Base-by-base conservation (phyloP, 2,888 invertebrate species). In the Synanthedon tipuliformis region DNA sequence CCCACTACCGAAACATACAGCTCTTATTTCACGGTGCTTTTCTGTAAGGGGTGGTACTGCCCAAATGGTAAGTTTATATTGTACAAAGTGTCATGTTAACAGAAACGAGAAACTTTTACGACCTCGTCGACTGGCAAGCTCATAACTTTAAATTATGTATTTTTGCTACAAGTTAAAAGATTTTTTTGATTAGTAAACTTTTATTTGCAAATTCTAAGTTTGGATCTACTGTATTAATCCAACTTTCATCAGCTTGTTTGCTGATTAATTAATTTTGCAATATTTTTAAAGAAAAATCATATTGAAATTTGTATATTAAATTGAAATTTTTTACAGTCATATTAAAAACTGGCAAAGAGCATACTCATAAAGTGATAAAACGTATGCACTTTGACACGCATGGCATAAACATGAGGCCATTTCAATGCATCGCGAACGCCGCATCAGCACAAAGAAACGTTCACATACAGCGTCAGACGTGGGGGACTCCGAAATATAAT, bases 401-500 rank as follows among this genome's bases (percentile, higher is more conserved):
- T 60, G 54, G 57, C 54, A 55, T 56, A 59, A 51, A 56, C 53
- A 54, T 50, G 13, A 53, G 55, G 53, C 54, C 54, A 60, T 62
- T 61, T 59, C 54, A 64, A 66, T 61, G 59, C 59, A 52, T 54
- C 53, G 51, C 55, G 56, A 54, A 52, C 48, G 53, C 56, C 56
- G 58, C 55, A 55, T 63, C 59, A 61, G 56, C 57, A 59, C 60
- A 51, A 49, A 52, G 40, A 45, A 15, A 54, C 51, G 61, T 64
- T 66, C 56, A 63, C n/a, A n/a, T n/a, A n/a, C 64, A 62, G 62
- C 55, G 56, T 54, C 55, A 51, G 54, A 59, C 60, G 53, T 16
- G 55, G 54, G 34, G 59, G 58, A 64, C 61, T 61, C 64, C 65
- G 63, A 75, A 75, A 75, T 73, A 74, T 76, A 76, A 78, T 79